Conservation (phyloP, 1,140 invertebrate genomes). For the Leptinotarsa undecemlineata region DNA sequence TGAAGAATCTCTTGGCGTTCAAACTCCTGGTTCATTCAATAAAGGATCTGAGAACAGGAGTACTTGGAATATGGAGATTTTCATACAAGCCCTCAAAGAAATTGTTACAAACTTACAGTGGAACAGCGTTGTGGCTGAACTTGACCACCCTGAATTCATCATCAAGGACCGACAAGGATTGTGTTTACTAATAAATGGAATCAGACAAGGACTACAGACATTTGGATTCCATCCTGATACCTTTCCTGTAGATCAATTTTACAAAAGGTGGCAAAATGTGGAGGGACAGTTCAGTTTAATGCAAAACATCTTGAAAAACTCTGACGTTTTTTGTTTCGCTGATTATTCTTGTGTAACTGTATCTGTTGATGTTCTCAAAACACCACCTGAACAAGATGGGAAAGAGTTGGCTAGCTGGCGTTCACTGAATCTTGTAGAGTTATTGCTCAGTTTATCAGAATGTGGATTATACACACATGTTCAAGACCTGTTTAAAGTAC, state of each 20-base stretch:
- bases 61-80: constrained; percentile 93
- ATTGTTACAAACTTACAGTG: constrained; percentile 84
- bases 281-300: constrained; percentile 92
- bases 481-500: constrained; percentile 90
- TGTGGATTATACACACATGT: constrained; percentile 79
- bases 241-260: constrained; percentile 89
- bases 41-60: constrained; percentile 54
- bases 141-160: constrained; percentile 89
- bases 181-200: constrained; percentile 76
- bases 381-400: constrained; percentile 88
- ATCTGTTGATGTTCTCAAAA: constrained; percentile 86
- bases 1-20: constrained; percentile 64
- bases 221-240: constrained; percentile 71
- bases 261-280: constrained; percentile 82
- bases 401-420: constrained; percentile 92
- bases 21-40: constrained; percentile 58
- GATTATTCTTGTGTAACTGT: constrained; percentile 88
- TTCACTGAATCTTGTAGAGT: constrained; percentile 87
- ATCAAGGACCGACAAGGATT: constrained; percentile 86
- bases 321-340: constrained; percentile 92
- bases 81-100: constrained; percentile 88
- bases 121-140: constrained; percentile 88
- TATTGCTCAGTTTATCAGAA: constrained; percentile 84
- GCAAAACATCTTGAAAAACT: constrained; percentile 82
- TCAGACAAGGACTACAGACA: constrained; percentile 77